phyloP scores from a whole-genome alignment of 2,888 invertebrate species.

The Thymelicus sylvestris region DNA sequence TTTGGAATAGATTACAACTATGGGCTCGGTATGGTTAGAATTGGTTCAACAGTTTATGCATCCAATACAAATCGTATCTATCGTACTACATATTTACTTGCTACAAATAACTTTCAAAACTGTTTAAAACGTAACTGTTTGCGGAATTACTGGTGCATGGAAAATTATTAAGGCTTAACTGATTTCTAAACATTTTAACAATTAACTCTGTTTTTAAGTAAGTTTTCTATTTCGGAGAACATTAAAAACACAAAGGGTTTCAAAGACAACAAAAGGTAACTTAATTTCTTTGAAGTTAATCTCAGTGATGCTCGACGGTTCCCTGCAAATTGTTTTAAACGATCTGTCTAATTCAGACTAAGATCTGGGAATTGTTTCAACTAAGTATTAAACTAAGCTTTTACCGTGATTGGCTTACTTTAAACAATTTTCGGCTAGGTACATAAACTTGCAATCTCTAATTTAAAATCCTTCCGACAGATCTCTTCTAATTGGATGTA shows the following conservation, averaged over 20 bases:
- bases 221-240: slow-evolving; percentile 41
- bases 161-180: neutral
- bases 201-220: slow-evolving; percentile 43
- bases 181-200: slow-evolving; percentile 34
- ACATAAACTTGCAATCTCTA: neutral
- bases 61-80: neutral
- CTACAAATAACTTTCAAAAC: neutral
- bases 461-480: neutral
- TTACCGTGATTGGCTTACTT: slow-evolving; percentile 25
- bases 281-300: slow-evolving; percentile 57
- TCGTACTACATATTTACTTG: neutral
- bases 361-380: slow-evolving; percentile 31
- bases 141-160: slow-evolving; percentile 3
- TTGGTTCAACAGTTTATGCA: slow-evolving; percentile 5
- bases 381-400: slow-evolving; percentile 21
- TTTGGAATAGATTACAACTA: slow-evolving; percentile 10
- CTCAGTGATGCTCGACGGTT: slow-evolving; percentile 48
- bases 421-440: neutral
- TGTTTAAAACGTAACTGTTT: neutral
- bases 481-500: slow-evolving; percentile 2
- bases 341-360: slow-evolving; percentile 47
- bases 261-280: slow-evolving; percentile 50
- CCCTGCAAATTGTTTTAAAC: slow-evolving; percentile 48
- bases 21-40: slow-evolving; percentile 12
- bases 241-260: slow-evolving; percentile 51